phyloP scores from a whole-genome alignment of 2,797 vertebrate genomes.

The Pteropus rufus region DNA sequence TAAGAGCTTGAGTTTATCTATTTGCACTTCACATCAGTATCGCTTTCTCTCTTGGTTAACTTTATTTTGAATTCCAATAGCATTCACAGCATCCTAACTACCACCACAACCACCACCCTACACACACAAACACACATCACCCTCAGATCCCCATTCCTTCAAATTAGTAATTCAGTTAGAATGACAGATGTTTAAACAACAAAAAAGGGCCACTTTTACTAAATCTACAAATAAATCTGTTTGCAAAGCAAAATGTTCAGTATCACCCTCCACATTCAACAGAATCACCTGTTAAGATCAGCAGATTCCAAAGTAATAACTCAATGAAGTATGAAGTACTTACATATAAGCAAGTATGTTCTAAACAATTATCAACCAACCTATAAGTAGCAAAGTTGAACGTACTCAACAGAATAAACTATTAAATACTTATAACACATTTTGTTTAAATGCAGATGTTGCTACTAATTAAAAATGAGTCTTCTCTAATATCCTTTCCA shows the following conservation, averaged over 20 bases:
- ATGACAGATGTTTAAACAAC: background rate
- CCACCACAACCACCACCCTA: background rate
- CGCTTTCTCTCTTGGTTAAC: background rate
- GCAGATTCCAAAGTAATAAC: background rate
- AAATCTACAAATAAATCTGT: background rate
- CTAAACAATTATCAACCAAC: background rate
- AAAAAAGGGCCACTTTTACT: background rate
- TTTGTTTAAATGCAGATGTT: background rate
- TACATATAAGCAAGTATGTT: background rate
- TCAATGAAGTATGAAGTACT: background rate
- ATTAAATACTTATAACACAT: background rate
- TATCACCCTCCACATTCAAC: background rate
- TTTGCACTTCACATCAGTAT: background rate
- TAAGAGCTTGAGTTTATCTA: background rate
- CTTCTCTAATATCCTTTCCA: background rate
- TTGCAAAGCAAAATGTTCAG: background rate
- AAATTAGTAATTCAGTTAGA: background rate
- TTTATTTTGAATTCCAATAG: background rate
- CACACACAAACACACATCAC: background rate
- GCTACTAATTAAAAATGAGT: background rate
- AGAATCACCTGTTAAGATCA: background rate
- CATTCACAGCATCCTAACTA: background rate
- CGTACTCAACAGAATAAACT: background rate
- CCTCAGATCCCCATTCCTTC: background rate
- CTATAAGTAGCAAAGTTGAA: background rate